phyloP scores from a whole-genome alignment of 2,888 invertebrate species.

The Melitaea athalia region DNA sequence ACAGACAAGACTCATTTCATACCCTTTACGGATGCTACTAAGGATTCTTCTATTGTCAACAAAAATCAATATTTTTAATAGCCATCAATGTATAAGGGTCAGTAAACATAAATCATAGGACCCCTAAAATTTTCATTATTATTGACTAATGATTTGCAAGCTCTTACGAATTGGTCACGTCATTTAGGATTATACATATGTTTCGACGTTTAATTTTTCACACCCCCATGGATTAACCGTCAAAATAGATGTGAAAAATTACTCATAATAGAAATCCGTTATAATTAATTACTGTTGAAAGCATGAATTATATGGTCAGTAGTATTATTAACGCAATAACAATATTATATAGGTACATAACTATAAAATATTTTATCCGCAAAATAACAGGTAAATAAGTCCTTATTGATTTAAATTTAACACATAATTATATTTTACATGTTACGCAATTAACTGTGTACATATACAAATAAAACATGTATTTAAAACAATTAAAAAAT shows the following conservation, averaged over 20 bases:
- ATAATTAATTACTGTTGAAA: not conserved
- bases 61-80: conserved; percentile 7
- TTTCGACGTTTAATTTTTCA: conserved; percentile 37
- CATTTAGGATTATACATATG: conserved; percentile 40
- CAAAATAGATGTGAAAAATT: conserved; percentile 1
- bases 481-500: too few species aligned
- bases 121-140: conserved; percentile 48
- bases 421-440: too few species aligned
- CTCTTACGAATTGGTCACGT: conserved; percentile 49
- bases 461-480: too few species aligned
- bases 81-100: conserved; percentile 16
- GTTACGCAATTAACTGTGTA: too few species aligned
- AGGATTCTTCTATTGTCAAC: not conserved
- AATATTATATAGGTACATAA: too few species aligned
- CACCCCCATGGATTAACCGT: conserved; percentile 13
- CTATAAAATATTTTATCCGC: too few species aligned
- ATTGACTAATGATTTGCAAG: conserved; percentile 54
- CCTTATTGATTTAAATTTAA: too few species aligned
- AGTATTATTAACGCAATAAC: too few species aligned
- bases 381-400: too few species aligned
- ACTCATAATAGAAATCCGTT: not conserved
- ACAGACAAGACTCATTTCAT: not conserved
- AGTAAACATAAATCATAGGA: conserved; percentile 54
- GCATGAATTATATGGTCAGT: not conserved
- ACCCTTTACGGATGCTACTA: not conserved